phyloP scores from a whole-genome alignment of 1,140 invertebrate genomes.

The silkworm (Bombyx mori) region DNA sequence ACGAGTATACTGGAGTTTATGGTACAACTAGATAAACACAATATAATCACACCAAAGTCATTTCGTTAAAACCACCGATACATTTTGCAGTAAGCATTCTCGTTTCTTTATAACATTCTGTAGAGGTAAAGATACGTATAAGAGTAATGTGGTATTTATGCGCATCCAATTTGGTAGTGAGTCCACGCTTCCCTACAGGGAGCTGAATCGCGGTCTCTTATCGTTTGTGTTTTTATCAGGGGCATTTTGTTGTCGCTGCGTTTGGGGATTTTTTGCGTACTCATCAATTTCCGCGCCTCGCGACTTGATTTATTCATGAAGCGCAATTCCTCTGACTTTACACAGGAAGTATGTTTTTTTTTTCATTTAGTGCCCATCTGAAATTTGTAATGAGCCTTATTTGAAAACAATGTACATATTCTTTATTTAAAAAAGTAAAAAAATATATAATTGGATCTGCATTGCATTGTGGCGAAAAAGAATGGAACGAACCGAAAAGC shows the following conservation, averaged over 20 bases:
- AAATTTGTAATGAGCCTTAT: slow-evolving; percentile 69
- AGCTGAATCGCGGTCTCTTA: slow-evolving; percentile 36
- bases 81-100: not conserved
- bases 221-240: slow-evolving; percentile 58
- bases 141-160: slow-evolving; percentile 42
- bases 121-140: not conserved
- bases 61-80: too few relatives aligned
- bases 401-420: slow-evolving; percentile 56
- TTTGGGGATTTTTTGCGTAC: slow-evolving; percentile 58
- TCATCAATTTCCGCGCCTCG: slow-evolving; percentile 69
- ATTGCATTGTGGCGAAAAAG: slow-evolving; percentile 6
- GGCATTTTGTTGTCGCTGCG: slow-evolving; percentile 62
- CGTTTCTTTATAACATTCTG: not conserved
- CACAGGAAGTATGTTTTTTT: slow-evolving; percentile 59
- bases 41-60: too few relatives aligned
- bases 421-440: not conserved
- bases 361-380: slow-evolving; percentile 53
- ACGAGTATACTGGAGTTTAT: too few relatives aligned
- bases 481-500: too few relatives aligned
- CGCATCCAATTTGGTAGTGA: slow-evolving; percentile 62
- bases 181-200: slow-evolving; percentile 31
- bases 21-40: too few relatives aligned
- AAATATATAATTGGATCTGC: slow-evolving; percentile 1
- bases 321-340: slow-evolving; percentile 44
- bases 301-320: slow-evolving; percentile 69